phyloP scores from a whole-genome alignment of 1,140 invertebrate genomes.

The Galendromus occidentalis region DNA sequence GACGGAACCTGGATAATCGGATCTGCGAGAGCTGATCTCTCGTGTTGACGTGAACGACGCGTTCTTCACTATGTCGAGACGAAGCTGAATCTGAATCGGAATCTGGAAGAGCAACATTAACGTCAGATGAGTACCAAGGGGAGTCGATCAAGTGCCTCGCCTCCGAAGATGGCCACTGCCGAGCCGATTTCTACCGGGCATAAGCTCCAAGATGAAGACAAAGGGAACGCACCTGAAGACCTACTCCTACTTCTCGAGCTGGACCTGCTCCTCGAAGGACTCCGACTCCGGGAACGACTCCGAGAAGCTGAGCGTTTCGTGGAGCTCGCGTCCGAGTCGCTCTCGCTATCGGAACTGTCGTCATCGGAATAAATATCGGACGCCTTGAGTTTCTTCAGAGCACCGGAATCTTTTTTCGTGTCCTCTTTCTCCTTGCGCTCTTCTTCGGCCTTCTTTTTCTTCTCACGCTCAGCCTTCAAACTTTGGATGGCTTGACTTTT shows the following conservation, averaged over 20 bases:
- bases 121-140: too few relatives aligned
- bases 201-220: too few relatives aligned
- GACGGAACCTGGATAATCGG: slow-evolving; percentile 67
- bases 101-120: not conserved
- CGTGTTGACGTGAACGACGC: slow-evolving; percentile 37
- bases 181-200: too few relatives aligned
- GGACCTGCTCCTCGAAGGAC: not conserved
- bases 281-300: not conserved
- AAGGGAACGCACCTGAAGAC: not conserved
- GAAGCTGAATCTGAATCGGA: slow-evolving; percentile 18
- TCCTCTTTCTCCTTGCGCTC: slow-evolving; percentile 26
- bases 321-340: slow-evolving; percentile 15
- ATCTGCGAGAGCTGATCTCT: slow-evolving; percentile 70
- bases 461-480: slow-evolving; percentile 67
- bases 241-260: slow-evolving; percentile 25
- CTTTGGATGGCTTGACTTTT: slow-evolving; percentile 75
- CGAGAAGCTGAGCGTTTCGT: not conserved
- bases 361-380: slow-evolving; percentile 91
- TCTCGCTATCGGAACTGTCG: slow-evolving; percentile 42
- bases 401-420: slow-evolving; percentile 27
- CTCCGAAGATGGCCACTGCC: too few relatives aligned
- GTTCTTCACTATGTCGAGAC: slow-evolving; percentile 11
- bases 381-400: slow-evolving; percentile 52
- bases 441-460: slow-evolving; percentile 37
- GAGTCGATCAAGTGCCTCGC: too few relatives aligned